Conservation (phyloP, 2,797 vertebrate genomes). For the Platyrinchus mystaceus region DNA sequence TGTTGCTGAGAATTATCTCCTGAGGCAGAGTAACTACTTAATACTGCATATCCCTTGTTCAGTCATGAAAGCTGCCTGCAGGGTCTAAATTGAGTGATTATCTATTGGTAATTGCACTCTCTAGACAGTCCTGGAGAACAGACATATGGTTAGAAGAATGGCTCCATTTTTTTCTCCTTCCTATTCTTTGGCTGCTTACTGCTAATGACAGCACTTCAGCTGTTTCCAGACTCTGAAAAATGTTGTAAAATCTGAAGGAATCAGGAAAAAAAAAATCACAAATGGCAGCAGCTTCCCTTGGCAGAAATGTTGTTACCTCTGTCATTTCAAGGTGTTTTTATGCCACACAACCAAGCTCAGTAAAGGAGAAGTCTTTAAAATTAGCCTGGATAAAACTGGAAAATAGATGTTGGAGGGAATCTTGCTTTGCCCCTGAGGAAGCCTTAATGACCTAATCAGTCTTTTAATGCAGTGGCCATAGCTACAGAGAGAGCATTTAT, state of each 20-base stretch:
- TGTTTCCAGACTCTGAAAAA: slow-evolving; percentile 34
- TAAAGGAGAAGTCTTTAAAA: not conserved
- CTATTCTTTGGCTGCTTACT: slow-evolving; percentile 13
- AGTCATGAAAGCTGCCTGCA: slow-evolving; percentile 12
- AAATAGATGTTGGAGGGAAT: not conserved
- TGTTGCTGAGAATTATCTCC: slow-evolving; percentile 27
- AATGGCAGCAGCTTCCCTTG: not conserved
- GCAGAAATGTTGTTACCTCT: not conserved
- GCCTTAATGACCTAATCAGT: not conserved
- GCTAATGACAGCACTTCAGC: not conserved
- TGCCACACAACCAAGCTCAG: not conserved
- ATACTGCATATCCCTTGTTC: slow-evolving; percentile 16
- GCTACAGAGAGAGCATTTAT: not conserved
- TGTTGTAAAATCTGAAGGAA: slow-evolving; percentile 1
- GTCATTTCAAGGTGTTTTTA: slow-evolving; percentile 8
- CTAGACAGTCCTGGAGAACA: slow-evolving; percentile 20
- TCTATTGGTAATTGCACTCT: slow-evolving; percentile 38
- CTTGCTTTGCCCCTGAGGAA: not conserved
- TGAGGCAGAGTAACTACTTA: slow-evolving; percentile 1
- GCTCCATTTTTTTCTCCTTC: not conserved
- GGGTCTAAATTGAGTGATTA: slow-evolving; percentile 41
- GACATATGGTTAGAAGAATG: slow-evolving; percentile 28
- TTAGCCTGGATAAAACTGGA: not conserved
- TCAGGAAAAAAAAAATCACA: not conserved
- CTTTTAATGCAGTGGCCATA: not conserved